These are phyloP conservation scores for Saccopteryx bilineata DNA, from an alignment of 2,113 vertebrate genomes.

Conservation along the genomic window DNA sequence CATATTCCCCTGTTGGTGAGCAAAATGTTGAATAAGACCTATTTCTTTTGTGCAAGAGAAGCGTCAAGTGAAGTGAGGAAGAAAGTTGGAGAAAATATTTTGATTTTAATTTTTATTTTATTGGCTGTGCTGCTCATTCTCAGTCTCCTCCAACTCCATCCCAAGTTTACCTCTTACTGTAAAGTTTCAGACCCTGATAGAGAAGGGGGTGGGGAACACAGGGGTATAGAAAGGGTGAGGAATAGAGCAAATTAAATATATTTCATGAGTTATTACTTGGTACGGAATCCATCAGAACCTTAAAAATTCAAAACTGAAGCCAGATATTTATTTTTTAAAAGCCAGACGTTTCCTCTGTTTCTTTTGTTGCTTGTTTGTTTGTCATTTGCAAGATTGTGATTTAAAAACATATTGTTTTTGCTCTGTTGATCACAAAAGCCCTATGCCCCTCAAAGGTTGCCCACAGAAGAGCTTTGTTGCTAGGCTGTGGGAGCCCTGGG, in stretches of 20 bases:
- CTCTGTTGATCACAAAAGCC: not conserved
- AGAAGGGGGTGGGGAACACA: not conserved
- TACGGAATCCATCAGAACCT: slow-evolving; percentile 4
- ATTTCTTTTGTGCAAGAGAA: not conserved
- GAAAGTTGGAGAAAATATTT: not conserved
- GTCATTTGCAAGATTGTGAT: not conserved
- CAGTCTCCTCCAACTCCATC: not conserved
- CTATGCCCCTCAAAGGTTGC: not conserved
- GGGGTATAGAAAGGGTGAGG: not conserved
- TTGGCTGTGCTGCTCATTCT: slow-evolving; percentile 46
- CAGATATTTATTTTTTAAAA: slow-evolving; percentile 41
- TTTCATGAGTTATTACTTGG: slow-evolving; percentile 28
- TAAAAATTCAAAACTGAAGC: not conserved
- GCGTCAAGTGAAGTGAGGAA: not conserved
- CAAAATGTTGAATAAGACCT: not conserved
- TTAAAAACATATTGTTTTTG: not conserved
- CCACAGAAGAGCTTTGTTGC: not conserved
- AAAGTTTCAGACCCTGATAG: not conserved
- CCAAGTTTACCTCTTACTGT: slow-evolving; percentile 37
- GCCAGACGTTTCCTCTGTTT: not conserved
- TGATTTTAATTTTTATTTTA: slow-evolving; percentile 40
- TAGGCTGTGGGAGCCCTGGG: not conserved
- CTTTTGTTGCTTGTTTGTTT: not conserved
- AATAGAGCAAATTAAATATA: not conserved
- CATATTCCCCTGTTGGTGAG: not conserved